Evolutionary conservation across 64 coral and sea anemone species (phyloP), one percentile per base, ranked within the genome.

Genomic region (Actinia equina): DNA sequence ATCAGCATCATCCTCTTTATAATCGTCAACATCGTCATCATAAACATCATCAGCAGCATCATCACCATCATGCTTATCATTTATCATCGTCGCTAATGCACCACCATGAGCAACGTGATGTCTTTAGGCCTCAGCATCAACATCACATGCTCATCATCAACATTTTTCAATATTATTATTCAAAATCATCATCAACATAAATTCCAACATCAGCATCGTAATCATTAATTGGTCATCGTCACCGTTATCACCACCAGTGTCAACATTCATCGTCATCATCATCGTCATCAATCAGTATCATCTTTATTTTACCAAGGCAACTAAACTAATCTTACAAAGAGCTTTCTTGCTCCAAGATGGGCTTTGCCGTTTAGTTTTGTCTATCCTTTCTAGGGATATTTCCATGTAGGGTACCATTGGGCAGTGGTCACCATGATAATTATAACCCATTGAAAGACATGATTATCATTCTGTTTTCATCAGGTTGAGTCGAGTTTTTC

Each of bases 401-500:
- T 8, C 46, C 46, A 49, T 49, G 7, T 49, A 49, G 46, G 46
- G 46, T 49, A 8, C 46, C 46, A 49, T 49, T 49, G 46, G 7
- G 46, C 46, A 49, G 4, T 49, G 46, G 46, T 6, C 30, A 37
- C 30, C 46, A 49, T 49, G 46, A 49, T 49, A 49, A 49, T 8
- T 8, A 49, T 49, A 49, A 49, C 46, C 46, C 46, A 8, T 49
- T 49, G 4, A 49, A 49, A 4, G 7, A 49, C 46, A 86, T 30
- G 17, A 37, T 37, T 83, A 55, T 89, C 44, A 20, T 0, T 7
- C 37, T 58, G 58, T 83, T 63, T 8, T 20, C 60, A 87, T 57
- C 51, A 94, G 92, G 51, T 94, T 59, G 92, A 82, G 5, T 44
- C 61, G 37, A 94, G 85, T 49, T 94, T 94, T 62, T 58, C 63